These are phyloP conservation scores for Globodera ellingtonae DNA, from an alignment of 1,140 invertebrate species.

Conservation along the genomic window DNA sequence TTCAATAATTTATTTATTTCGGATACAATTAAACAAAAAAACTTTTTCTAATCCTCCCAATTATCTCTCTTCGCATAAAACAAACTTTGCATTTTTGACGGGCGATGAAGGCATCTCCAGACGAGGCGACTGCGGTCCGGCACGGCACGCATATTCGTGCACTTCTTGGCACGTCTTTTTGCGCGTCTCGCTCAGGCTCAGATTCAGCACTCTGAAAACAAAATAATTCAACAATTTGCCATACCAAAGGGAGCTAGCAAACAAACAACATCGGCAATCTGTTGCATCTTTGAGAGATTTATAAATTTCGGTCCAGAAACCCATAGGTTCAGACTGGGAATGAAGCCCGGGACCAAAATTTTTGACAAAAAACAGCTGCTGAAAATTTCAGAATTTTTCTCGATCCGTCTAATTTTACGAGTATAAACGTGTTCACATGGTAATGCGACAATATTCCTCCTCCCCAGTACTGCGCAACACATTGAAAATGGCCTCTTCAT, in stretches of 20 bases:
- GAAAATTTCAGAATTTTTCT: too few species aligned
- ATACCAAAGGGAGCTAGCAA: too few species aligned
- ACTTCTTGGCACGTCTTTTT: slow-evolving; percentile 43
- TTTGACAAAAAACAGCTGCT: too few species aligned
- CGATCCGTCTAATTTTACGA: too few species aligned
- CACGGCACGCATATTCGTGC: slow-evolving; percentile 45
- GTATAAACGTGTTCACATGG: background rate
- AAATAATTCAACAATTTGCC: too few species aligned
- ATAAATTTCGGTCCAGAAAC: too few species aligned
- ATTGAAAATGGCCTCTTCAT: slow-evolving; percentile 47
- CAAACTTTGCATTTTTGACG: slow-evolving; percentile 20
- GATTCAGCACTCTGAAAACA: slow-evolving; percentile 27
- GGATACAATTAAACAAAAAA: background rate
- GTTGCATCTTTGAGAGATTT: too few species aligned
- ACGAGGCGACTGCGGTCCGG: slow-evolving; percentile 39
- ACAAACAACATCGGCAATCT: too few species aligned
- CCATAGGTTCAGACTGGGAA: too few species aligned
- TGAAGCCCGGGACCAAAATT: too few species aligned
- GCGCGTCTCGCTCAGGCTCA: slow-evolving; percentile 18
- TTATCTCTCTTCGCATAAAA: background rate
- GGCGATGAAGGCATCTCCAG: slow-evolving; percentile 40
- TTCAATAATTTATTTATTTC: too few species aligned
- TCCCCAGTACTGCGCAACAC: slow-evolving; percentile 34
- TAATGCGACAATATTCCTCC: slow-evolving; percentile 44
- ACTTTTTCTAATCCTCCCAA: background rate